Evolutionary conservation across 2,888 invertebrate genomes (phyloP).

Genomic region (Hirudinaria manillensis): DNA sequence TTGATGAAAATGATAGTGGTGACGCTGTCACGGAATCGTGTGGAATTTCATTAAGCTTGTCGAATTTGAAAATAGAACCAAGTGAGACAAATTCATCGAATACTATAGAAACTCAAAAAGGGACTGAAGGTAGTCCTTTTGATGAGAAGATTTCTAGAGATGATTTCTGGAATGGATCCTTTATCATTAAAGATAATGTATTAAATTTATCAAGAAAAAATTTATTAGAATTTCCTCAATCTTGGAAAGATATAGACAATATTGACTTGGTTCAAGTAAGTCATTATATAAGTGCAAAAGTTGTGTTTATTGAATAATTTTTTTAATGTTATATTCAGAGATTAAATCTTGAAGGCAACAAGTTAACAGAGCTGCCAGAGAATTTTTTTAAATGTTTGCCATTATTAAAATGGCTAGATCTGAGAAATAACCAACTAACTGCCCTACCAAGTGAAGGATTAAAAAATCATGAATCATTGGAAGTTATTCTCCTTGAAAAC

Average conservation of each 20-base stretch:
- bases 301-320: neutral
- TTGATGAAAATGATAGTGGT: no score
- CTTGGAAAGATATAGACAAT: neutral
- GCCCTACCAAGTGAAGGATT: neutral
- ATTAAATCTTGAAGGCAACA: constrained; percentile 50
- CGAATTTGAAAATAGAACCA: no score
- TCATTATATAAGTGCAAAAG: neutral
- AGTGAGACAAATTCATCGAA: no score
- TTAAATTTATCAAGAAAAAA: constrained; percentile 4
- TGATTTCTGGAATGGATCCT: no score
- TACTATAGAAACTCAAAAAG: no score
- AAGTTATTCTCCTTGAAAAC: constrained; percentile 7
- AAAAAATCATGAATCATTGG: neutral
- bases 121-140: no score
- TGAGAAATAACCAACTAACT: constrained; percentile 39
- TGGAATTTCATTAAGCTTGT: no score
- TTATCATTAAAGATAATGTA: neutral
- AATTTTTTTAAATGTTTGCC: constrained; percentile 50
- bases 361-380: constrained; percentile 47
- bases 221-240: neutral
- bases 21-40: no score
- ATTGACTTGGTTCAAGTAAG: neutral
- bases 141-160: no score
- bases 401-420: constrained; percentile 51
- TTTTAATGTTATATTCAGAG: constrained; percentile 42